These are phyloP conservation scores for Drosophila repletoides DNA, from an alignment of 1,140 invertebrate species.

Conservation along the genomic window DNA sequence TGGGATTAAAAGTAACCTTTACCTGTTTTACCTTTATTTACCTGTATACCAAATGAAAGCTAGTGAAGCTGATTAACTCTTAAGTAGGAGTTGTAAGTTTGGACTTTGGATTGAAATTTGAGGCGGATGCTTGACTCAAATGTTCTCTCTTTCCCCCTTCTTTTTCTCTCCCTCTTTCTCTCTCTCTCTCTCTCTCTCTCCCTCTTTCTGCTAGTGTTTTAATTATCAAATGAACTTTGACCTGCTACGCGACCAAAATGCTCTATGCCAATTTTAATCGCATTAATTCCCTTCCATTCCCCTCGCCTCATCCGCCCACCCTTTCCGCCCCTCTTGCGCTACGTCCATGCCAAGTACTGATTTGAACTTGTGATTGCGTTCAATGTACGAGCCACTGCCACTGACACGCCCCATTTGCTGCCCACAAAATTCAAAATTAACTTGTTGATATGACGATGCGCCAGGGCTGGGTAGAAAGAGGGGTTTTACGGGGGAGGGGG, in stretches of 20 bases:
- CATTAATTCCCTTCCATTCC: constrained; percentile 65
- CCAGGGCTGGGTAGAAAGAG: neutral
- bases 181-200: no score
- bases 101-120: no score
- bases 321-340: neutral
- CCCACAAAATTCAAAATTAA: constrained; percentile 65
- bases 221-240: constrained; percentile 45
- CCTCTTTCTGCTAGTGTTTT: constrained; percentile 21
- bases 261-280: constrained; percentile 67
- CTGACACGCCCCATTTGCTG: neutral
- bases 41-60: no score
- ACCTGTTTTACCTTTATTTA: no score
- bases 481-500: neutral
- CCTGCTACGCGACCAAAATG: constrained; percentile 17
- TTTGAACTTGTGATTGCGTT: neutral
- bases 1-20: no score
- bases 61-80: no score
- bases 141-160: no score
- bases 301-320: neutral
- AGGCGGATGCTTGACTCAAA: no score
- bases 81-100: no score
- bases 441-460: constrained; percentile 68
- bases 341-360: neutral
- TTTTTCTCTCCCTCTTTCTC: no score
- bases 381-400: neutral